Evolutionary conservation across 2,113 vertebrate species (phyloP).

Genomic region (Syngnathus scovelli): DNA sequence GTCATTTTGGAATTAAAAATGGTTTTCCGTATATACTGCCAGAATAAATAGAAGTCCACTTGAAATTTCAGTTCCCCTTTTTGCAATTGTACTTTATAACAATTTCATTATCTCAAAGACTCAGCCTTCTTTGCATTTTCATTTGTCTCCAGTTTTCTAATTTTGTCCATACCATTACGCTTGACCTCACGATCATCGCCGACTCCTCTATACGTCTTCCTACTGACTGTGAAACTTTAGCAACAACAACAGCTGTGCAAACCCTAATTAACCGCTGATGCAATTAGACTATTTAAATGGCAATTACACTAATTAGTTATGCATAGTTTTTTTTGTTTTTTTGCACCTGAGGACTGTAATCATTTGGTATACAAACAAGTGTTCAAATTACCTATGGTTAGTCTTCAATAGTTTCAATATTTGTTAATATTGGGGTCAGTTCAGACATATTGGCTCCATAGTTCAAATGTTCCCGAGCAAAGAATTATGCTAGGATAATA

Average conservation of each 20-base stretch:
- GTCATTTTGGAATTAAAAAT: neutral
- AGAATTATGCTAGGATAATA: too few relatives aligned
- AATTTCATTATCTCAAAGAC: too few relatives aligned
- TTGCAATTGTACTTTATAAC: too few relatives aligned
- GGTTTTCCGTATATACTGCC: neutral
- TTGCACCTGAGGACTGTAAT: neutral
- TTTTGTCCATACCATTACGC: neutral
- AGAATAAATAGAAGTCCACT: too few relatives aligned
- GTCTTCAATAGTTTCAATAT: too few relatives aligned
- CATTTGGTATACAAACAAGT: neutral
- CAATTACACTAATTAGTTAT: neutral
- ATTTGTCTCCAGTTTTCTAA: neutral
- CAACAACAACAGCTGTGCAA: slow-evolving; percentile 1
- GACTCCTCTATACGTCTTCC: neutral
- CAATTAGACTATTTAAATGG: slow-evolving; percentile 2
- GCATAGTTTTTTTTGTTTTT: neutral
- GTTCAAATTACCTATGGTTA: neutral
- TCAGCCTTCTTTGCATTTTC: neutral
- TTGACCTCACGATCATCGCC: neutral
- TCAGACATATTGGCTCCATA: too few relatives aligned
- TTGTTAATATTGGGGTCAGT: too few relatives aligned
- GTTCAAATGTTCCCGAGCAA: too few relatives aligned
- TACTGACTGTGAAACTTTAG: neutral
- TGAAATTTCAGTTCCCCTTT: too few relatives aligned
- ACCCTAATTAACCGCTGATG: neutral